phyloP scores from a whole-genome alignment of 2,113 vertebrate species.

The Sapajus apella region DNA sequence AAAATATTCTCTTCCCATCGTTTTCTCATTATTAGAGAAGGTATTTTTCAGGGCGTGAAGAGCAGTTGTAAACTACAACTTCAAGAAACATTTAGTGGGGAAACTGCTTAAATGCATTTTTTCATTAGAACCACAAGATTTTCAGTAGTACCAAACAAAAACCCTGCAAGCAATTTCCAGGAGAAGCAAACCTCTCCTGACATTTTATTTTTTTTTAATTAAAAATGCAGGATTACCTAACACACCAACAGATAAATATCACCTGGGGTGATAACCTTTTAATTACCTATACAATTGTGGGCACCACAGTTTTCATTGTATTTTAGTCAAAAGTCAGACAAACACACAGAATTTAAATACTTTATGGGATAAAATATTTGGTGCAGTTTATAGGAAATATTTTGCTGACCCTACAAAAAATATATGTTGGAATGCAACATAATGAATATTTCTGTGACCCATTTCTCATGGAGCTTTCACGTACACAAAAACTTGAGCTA shows the following conservation, averaged over 20 bases:
- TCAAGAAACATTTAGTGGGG: not conserved
- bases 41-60: not conserved
- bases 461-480: not conserved
- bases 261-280: not conserved
- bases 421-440: not conserved
- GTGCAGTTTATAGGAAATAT: not conserved
- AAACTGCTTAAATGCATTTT: not conserved
- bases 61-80: not conserved
- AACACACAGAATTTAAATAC: not conserved
- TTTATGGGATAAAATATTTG: not conserved
- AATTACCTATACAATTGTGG: not conserved
- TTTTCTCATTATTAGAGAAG: not conserved
- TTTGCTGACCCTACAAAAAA: not conserved
- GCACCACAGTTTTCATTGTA: not conserved
- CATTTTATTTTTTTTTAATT: not conserved
- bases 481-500: not conserved
- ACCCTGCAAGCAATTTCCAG: not conserved
- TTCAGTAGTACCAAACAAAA: not conserved
- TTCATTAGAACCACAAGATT: not conserved
- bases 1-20: not conserved
- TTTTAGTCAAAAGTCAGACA: not conserved
- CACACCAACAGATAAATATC: not conserved
- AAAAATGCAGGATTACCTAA: slow-evolving; percentile 1
- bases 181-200: not conserved
- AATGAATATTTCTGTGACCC: not conserved